Conservation (phyloP, 2,888 invertebrate genomes). For the Colostygia pectinataria region DNA sequence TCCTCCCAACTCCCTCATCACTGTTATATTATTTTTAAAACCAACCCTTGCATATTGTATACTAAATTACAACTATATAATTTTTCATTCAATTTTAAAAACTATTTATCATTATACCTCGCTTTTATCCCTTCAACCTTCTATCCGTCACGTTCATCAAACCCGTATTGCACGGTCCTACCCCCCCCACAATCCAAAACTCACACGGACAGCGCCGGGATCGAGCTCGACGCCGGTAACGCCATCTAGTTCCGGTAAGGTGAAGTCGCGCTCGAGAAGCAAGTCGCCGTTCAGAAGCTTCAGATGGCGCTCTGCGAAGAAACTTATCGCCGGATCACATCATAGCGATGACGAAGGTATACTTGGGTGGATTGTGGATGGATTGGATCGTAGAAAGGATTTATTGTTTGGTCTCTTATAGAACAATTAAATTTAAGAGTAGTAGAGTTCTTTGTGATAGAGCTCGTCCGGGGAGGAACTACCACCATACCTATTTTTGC, state of each 20-base stretch:
- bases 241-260: constrained; percentile 83
- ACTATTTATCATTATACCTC: background rate
- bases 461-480: too few relatives aligned
- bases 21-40: constrained; percentile 4
- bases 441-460: too few relatives aligned
- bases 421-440: too few relatives aligned
- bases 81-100: constrained; percentile 3
- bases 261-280: constrained; percentile 94
- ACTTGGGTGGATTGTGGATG: constrained; percentile 62
- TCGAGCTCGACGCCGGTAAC: constrained; percentile 71
- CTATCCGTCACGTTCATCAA: background rate
- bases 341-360: constrained; percentile 93
- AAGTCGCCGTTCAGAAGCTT: constrained; percentile 97
- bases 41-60: constrained; percentile 9
- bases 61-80: background rate
- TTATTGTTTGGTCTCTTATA: too few relatives aligned
- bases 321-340: constrained; percentile 85
- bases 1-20: constrained; percentile 14
- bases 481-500: too few relatives aligned
- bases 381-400: too few relatives aligned
- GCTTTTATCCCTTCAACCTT: background rate
- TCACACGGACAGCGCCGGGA: constrained; percentile 61
- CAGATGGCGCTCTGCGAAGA: constrained; percentile 93
- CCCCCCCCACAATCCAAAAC: constrained; percentile 36
- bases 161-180: constrained; percentile 27